These are phyloP conservation scores for Tenthredo livida DNA, from an alignment of 2,888 invertebrate species.

Conservation along the genomic window DNA sequence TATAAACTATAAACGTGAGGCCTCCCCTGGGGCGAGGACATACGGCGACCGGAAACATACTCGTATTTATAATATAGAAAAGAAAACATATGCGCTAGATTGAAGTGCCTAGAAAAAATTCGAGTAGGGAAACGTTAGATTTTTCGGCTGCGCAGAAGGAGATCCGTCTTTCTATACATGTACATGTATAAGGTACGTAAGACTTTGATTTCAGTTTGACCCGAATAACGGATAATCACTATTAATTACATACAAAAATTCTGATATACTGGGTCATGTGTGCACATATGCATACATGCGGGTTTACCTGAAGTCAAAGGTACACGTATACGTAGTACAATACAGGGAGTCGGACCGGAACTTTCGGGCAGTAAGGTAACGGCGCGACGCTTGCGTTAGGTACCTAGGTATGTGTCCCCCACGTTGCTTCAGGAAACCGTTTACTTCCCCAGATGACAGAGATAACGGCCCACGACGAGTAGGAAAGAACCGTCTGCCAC, in stretches of 20 bases:
- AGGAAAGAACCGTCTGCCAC: slow-evolving; percentile 8
- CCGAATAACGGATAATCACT: not conserved
- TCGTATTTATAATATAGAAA: slow-evolving; percentile 1
- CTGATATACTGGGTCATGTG: no score
- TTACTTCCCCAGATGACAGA: slow-evolving; percentile 65
- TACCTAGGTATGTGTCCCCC: slow-evolving; percentile 2
- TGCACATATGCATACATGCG: not conserved
- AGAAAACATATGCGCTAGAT: not conserved
- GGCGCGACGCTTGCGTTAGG: slow-evolving; percentile 28
- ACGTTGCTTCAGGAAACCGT: slow-evolving; percentile 64
- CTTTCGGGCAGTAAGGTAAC: slow-evolving; percentile 39
- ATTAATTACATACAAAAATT: not conserved
- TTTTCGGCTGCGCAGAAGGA: not conserved
- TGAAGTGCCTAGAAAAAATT: not conserved
- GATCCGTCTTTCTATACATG: not conserved
- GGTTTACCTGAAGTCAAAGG: not conserved
- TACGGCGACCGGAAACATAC: slow-evolving; percentile 37
- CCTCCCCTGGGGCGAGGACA: slow-evolving; percentile 49
- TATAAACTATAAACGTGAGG: not conserved
- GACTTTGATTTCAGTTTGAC: not conserved
- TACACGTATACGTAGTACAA: not conserved
- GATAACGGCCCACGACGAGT: slow-evolving; percentile 57
- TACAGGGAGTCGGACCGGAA: slow-evolving; percentile 48
- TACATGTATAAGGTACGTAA: no score
- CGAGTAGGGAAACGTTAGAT: not conserved